These are phyloP conservation scores for Thymelicus sylvestris DNA, from an alignment of 2,888 invertebrate genomes.

Conservation along the genomic window DNA sequence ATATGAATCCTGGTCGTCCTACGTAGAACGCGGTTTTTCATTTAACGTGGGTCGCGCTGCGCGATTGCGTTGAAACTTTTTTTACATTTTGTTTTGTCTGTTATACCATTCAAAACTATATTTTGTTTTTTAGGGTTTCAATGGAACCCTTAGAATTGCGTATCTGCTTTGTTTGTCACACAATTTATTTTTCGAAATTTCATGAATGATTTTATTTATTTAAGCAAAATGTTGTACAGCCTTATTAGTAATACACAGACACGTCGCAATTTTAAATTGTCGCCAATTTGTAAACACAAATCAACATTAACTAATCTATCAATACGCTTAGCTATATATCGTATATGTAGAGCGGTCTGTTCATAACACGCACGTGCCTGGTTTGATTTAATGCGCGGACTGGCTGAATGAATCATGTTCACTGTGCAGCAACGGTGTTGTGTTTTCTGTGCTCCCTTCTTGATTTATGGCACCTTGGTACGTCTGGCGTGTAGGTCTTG, in stretches of 20 bases:
- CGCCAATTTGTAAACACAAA: too few relatives aligned
- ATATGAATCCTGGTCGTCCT: background rate
- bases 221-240: too few relatives aligned
- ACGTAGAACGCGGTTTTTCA: constrained; percentile 1
- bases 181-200: too few relatives aligned
- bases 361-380: background rate
- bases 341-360: background rate
- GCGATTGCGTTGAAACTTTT: background rate
- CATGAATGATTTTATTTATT: too few relatives aligned
- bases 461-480: background rate
- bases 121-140: too few relatives aligned
- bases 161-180: too few relatives aligned
- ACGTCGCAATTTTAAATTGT: too few relatives aligned
- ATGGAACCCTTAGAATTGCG: too few relatives aligned
- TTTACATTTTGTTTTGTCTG: background rate
- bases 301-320: too few relatives aligned
- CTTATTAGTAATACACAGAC: too few relatives aligned
- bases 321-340: too few relatives aligned
- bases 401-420: constrained; percentile 1
- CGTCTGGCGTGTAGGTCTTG: background rate
- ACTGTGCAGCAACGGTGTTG: background rate
- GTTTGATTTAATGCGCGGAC: constrained; percentile 3
- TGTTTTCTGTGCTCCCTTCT: background rate
- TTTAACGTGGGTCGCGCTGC: background rate
- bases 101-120: too few relatives aligned